Evolutionary conservation across 2,113 vertebrate genomes (phyloP), one percentile per base, ranked within the genome.

Genomic region (Otocyon megalotis): DNA sequence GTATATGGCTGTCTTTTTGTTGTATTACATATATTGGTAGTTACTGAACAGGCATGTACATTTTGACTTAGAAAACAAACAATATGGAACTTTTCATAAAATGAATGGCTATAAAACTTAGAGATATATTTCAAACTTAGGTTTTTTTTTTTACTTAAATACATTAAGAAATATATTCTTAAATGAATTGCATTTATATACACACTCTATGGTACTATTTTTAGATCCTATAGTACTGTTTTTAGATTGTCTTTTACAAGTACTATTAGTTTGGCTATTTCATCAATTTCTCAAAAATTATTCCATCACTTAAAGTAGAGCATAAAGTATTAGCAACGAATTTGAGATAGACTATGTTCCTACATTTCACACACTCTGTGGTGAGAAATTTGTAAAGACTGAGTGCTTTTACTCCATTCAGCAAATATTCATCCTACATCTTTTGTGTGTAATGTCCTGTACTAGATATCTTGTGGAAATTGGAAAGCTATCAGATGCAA

Each of bases 1-100:
- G 2, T 69, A 80, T 87, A 35, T 53, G 56, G 9, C 14, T 88
- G 17, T 26, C 17, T 92, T 79, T 53, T 5, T 48, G 17, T 94
- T 94, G 83, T 90, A 97, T 97, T 93, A 88, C 15, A 85, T 63
- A 76, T 76, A 53, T 84, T 87, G 28, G 32, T 56, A 93, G 37
- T 93, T 92, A 79, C 26, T 48, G 69, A 97, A 69, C 58, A 80
- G 22, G 8, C 5, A 67, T 7, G 0, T 86, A 77, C 20, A 72
- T 74, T 94, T 94, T 65, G 53, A 94, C 88, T 90, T 19, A 80
- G 35, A 80, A 94, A 87, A 26, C n/a, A 16, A 95, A 60, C 1
- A 79, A 35, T 60, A 88, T 50, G 30, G 22, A 85, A 92, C 58
- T 92, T 24, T 89, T 16, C 67, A 10, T 92, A 67, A 90, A 77